These are phyloP conservation scores for Luscinia luscinia DNA, from an alignment of 2,797 vertebrate genomes.

Conservation along the genomic window DNA sequence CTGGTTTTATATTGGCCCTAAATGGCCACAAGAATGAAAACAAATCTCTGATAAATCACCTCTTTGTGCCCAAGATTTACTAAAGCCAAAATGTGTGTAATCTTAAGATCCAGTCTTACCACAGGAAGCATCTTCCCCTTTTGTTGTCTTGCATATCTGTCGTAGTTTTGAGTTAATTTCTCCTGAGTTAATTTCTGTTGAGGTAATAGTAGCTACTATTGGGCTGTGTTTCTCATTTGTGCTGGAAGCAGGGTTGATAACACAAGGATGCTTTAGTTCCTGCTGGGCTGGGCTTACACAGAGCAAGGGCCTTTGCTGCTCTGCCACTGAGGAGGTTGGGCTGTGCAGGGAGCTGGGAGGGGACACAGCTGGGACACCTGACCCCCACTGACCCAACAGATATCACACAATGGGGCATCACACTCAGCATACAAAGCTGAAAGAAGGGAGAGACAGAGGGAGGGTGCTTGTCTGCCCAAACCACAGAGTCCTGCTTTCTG, in stretches of 20 bases:
- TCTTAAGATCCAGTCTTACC: not conserved
- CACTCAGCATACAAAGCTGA: rapidly evolving
- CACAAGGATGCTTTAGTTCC: not conserved
- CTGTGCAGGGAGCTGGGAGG: not conserved
- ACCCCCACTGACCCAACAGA: rapidly evolving
- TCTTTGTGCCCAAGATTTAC: not conserved
- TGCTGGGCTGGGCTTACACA: not conserved
- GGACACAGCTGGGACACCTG: not conserved
- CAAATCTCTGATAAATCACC: not conserved
- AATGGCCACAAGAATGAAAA: not conserved
- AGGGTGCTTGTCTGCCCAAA: not conserved
- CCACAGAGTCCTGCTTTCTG: not conserved
- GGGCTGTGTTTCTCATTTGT: not conserved
- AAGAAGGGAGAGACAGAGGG: not conserved
- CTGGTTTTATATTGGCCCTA: not conserved
- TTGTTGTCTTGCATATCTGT: not conserved
- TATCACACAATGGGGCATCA: not conserved
- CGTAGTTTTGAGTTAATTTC: not conserved
- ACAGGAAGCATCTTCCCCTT: not conserved
- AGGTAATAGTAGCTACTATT: too few relatives aligned
- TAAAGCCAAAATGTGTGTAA: not conserved
- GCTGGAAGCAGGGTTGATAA: not conserved
- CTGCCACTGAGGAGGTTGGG: rapidly evolving
- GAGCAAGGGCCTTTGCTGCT: not conserved
- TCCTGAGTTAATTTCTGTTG: not conserved